Base-by-base conservation (phyloP, 2,797 vertebrate species). In the Zalophus californianus region DNA sequence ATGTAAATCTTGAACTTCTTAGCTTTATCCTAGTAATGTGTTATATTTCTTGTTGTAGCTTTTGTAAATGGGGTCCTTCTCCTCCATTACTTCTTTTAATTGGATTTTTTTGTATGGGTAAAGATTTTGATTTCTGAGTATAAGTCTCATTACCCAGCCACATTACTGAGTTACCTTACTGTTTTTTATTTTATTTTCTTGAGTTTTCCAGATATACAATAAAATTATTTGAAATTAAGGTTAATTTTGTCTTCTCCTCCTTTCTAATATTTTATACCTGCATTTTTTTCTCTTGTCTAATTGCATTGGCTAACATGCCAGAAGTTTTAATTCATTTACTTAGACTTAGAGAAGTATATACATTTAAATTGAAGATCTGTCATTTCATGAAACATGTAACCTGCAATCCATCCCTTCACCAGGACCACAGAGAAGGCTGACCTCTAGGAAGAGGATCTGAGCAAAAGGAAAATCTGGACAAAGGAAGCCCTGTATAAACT, bases 121-220 rank as follows among this genome's bases (percentile, higher is more conserved):
- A 89, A 96, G 20, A n/a, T 89, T 95, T 84, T 60, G 20, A 80
- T 89, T 91, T 91, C 70, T 80, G 25, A 86, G 64, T 64, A 56
- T 91, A 86, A 66, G 84, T 72, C 82, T 93, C 68, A 3, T 73
- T 77, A 29, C 10, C 23, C 20, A 83, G 29, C 27, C 54, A 85
- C 21, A 18, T 86, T 44, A 72, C 41, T 78, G 29, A 80, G 7
- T 91, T 56, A 85, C 52, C n/a, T 94, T 72, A 18, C 2, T 77
- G 18, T 25, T 48, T 35, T 50, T 66, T 23, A 27, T 10, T 29
- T 85, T 32, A 16, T 77, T 82, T 94, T 75, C n/a, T 82, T 52
- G 44, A 91, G 18, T 88, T 95, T 92, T 86, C 27, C 56, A 90
- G 32, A 64, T 50, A 54, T 7, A 7, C 6, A 52, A 35, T 48